Base-by-base conservation (phyloP, 2,888 invertebrate species). In the Xylota sylvarum region DNA sequence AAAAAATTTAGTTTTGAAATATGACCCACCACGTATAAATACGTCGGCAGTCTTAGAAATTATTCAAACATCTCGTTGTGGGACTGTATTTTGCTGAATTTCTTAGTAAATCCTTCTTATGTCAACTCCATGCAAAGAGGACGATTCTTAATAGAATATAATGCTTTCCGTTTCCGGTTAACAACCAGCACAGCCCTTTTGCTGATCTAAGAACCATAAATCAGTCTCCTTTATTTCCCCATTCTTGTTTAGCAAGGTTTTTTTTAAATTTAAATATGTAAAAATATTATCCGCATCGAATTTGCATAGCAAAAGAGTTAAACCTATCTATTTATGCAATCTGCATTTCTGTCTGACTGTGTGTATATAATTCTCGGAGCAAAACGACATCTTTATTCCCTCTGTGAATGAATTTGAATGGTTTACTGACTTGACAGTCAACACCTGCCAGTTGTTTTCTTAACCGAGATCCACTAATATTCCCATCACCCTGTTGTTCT, bases 391-490 rank as follows among this genome's bases (percentile, higher is more conserved):
- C 64, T 81, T 77, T 82, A 64, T 70, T 69, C 32, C 32, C n/a
- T 48, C 40, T 55, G 69, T 40, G 40, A 64, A 64, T 82, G 69
- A 69, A 82, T 70, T 77, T 70, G 65, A 80, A 70, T 74, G 40
- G 32, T 76, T 80, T 64, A 74, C 69, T 74, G 62, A 52, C 67
- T 23, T 84, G 74, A 80, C 80, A 84, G 84, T 52, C 70, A 74
- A 80, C 84, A 85, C 84, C 84, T 85, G 84, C 55, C 56, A 58
- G 74, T 70, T 80, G 67, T 79, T 56, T 73, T 79, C 30, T 48
- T 65, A 76, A 67, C 70, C 69, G 40, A 69, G 48, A 50, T 76
- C 50, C 35, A n/a, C 40, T 55, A 17, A 72, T 55, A 7, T 43
- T 4, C 10, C 14, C 17, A 27, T 19, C n/a, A n/a, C 32, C 32